Evolutionary conservation across 2,888 invertebrate species (phyloP).

Genomic region (Lepidocyrtoides sp.): DNA sequence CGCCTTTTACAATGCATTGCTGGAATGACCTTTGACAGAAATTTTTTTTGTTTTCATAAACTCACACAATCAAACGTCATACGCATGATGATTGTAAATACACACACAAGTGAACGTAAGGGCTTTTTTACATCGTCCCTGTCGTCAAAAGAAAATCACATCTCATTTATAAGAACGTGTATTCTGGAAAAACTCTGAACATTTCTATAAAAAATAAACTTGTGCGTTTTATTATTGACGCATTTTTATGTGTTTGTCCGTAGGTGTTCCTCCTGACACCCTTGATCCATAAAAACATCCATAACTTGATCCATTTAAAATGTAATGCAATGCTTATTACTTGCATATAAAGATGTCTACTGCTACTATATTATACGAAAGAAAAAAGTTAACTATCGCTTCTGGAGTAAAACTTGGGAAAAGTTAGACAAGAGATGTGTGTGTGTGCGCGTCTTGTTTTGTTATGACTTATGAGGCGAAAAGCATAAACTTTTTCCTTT

Average conservation of each 20-base stretch:
- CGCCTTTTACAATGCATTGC: not conserved
- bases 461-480: slow-evolving; percentile 77
- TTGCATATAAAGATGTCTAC: not conserved
- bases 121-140: not conserved
- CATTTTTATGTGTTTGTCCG: slow-evolving; percentile 49
- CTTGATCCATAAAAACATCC: slow-evolving; percentile 52
- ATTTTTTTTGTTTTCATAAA: slow-evolving; percentile 39
- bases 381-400: not conserved
- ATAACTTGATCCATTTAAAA: slow-evolving; percentile 37
- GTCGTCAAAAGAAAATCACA: not conserved
- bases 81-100: slow-evolving; percentile 43
- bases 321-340: slow-evolving; percentile 37
- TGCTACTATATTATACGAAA: not conserved
- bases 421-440: not conserved
- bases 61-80: too few relatives aligned
- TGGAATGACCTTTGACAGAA: slow-evolving; percentile 70
- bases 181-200: slow-evolving; percentile 51
- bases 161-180: not conserved
- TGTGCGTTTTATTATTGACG: slow-evolving; percentile 70
- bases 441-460: slow-evolving; percentile 71
- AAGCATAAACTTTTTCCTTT: slow-evolving; percentile 71
- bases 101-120: slow-evolving; percentile 50
- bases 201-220: slow-evolving; percentile 72
- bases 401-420: slow-evolving; percentile 20
- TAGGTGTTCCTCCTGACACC: slow-evolving; percentile 72